These are phyloP conservation scores for Stichopus horrens DNA, from an alignment of 53 echinoderm and acorn worm species.

Conservation along the genomic window DNA sequence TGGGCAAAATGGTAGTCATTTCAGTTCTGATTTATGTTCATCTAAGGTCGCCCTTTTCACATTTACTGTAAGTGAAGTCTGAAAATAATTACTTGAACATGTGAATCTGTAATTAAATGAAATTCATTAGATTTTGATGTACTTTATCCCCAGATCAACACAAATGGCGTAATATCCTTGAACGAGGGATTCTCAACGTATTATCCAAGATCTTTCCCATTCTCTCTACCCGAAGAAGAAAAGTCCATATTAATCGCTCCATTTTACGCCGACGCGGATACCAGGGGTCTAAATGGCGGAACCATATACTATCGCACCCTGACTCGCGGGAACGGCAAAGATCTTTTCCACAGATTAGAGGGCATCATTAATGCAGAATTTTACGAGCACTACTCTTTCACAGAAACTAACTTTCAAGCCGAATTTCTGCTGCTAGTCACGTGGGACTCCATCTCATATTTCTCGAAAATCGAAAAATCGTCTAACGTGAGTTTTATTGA, in stretches of 20 bases:
- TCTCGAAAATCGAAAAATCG: neutral
- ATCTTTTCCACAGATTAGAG: conserved; percentile 47
- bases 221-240: neutral
- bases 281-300: conserved; percentile 37
- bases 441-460: conserved; percentile 63
- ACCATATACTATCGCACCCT: conserved; percentile 46
- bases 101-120: no score
- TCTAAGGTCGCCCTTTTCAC: no score
- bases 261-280: conserved; percentile 62
- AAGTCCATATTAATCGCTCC: conserved; percentile 52
- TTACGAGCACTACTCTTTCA: conserved; percentile 1
- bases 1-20: no score
- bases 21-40: no score
- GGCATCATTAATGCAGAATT: conserved; percentile 44
- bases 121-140: no score
- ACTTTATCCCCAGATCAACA: no score
- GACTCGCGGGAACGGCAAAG: conserved; percentile 17
- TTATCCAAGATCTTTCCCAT: conserved; percentile 50
- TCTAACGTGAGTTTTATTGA: conserved; percentile 18
- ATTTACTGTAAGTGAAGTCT: no score
- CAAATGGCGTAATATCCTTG: conserved; percentile 68
- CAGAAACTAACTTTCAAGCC: conserved; percentile 23
- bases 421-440: conserved; percentile 57
- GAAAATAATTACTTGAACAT: no score
- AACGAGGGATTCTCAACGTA: neutral